phyloP scores from a whole-genome alignment of 2,888 invertebrate species.

The Cerceris rybyensis region DNA sequence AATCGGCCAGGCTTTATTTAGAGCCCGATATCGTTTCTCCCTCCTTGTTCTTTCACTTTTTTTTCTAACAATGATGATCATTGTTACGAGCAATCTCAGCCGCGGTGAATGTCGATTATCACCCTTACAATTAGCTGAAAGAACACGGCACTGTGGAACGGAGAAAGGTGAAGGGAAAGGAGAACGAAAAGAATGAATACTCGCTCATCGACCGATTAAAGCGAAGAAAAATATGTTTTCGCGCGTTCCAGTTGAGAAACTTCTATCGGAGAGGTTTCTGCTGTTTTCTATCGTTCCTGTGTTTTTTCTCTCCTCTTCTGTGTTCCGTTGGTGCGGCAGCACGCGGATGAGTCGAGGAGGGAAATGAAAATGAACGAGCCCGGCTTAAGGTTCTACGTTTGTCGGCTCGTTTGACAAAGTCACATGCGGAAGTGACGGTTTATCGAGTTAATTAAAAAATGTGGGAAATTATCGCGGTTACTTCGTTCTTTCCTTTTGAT shows the following conservation, averaged over 20 bases:
- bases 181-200: background rate
- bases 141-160: conserved; percentile 14
- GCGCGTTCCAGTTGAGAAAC: background rate
- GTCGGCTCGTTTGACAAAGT: conserved; percentile 29
- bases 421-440: conserved; percentile 4
- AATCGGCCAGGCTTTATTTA: conserved; percentile 53
- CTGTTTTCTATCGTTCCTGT: conserved; percentile 1
- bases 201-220: conserved; percentile 29
- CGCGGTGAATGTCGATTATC: conserved; percentile 32
- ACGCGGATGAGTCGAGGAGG: no score
- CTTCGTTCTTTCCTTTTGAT: background rate
- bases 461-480: conserved; percentile 14
- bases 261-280: background rate
- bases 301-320: no score
- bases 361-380: no score
- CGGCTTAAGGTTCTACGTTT: conserved; percentile 9
- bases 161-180: background rate
- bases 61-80: conserved; percentile 42
- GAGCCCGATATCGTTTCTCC: conserved; percentile 40
- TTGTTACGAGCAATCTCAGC: conserved; percentile 45
- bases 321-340: no score
- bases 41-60: conserved; percentile 5
- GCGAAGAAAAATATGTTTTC: conserved; percentile 54
- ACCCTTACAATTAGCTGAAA: conserved; percentile 22
- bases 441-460: conserved; percentile 31